A percentile compares a stretch with the other conserved stretches of the same genome.
phyloP scores from a whole-genome alignment of 2,888 invertebrate genomes.

The Acanthacorydalis orientalis region DNA sequence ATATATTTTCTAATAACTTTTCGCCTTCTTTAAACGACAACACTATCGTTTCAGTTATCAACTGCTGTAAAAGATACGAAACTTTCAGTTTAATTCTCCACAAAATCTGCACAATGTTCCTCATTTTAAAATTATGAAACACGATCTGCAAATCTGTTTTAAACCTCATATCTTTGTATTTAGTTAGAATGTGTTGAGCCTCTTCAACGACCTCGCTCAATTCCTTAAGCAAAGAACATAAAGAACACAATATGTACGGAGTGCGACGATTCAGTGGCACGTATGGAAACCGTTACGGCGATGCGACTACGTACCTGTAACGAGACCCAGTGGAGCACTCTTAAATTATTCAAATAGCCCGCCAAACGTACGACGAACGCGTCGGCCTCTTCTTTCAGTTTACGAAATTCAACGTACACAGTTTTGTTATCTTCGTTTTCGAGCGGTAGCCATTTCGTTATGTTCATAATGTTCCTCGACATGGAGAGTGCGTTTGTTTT shows the following conservation, averaged over 20 bases:
- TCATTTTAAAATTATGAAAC: constrained; percentile 26
- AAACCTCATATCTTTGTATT: constrained; percentile 34
- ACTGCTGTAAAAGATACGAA: constrained; percentile 33
- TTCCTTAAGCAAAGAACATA: constrained; percentile 27
- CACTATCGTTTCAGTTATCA: constrained; percentile 36
- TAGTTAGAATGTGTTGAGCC: constrained; percentile 32
- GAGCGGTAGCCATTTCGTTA: constrained; percentile 35
- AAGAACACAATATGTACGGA: not conserved
- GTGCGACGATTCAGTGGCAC: too few species aligned
- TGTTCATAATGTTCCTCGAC: constrained; percentile 23
- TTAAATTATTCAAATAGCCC: too few species aligned
- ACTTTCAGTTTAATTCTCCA: constrained; percentile 37
- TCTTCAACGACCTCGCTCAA: constrained; percentile 38
- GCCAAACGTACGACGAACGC: too few species aligned
- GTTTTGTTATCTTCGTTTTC: constrained; percentile 32
- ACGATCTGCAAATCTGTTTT: constrained; percentile 28
- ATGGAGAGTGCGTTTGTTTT: constrained; percentile 14
- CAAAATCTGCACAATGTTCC: constrained; percentile 33
- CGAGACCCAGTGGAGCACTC: not conserved
- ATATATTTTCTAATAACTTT: constrained; percentile 34
- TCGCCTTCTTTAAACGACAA: constrained; percentile 40
- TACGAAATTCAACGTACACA: constrained; percentile 31
- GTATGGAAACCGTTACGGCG: too few species aligned
- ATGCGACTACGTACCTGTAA: not conserved
- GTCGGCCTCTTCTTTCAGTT: constrained; percentile 30